Conservation (phyloP, 2,113 vertebrate species). For the Pungitius pungitius region DNA sequence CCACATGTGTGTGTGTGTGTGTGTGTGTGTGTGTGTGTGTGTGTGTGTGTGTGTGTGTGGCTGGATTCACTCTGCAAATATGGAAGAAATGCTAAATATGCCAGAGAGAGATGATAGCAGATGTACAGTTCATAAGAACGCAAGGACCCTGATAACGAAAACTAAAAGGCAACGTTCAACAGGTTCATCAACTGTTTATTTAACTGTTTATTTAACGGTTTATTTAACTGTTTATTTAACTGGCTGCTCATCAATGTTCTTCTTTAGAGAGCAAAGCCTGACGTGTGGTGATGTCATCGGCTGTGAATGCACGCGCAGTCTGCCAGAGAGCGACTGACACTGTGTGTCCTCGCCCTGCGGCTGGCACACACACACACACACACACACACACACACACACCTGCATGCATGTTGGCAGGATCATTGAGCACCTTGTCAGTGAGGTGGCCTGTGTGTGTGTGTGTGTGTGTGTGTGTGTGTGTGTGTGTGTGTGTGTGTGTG, state of each 20-base stretch:
- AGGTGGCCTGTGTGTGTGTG: slow-evolving; percentile 36
- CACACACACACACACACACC: slow-evolving; percentile 17
- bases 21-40: slow-evolving; percentile 52
- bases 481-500: not conserved
- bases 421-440: slow-evolving; percentile 60
- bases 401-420: slow-evolving; percentile 40
- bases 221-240: slow-evolving; percentile 24
- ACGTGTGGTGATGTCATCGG: slow-evolving; percentile 51
- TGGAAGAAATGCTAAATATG: slow-evolving; percentile 72
- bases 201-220: not conserved
- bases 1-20: slow-evolving; percentile 64
- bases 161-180: slow-evolving; percentile 1
- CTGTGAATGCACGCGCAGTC: slow-evolving; percentile 36
- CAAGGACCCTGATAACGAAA: slow-evolving; percentile 5
- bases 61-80: slow-evolving; percentile 65
- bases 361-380: slow-evolving; percentile 43
- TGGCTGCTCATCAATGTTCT: not conserved
- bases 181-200: slow-evolving; percentile 35
- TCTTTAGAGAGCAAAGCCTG: slow-evolving; percentile 4
- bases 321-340: slow-evolving; percentile 46
- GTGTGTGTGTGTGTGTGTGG: slow-evolving; percentile 51
- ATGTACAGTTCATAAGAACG: slow-evolving; percentile 10
- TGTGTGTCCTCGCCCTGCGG: slow-evolving; percentile 18
- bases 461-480: slow-evolving; percentile 10
- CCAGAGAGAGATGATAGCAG: slow-evolving; percentile 14